Evolutionary conservation across 2,113 vertebrate genomes (phyloP).

Genomic region (Ailurus styani): DNA sequence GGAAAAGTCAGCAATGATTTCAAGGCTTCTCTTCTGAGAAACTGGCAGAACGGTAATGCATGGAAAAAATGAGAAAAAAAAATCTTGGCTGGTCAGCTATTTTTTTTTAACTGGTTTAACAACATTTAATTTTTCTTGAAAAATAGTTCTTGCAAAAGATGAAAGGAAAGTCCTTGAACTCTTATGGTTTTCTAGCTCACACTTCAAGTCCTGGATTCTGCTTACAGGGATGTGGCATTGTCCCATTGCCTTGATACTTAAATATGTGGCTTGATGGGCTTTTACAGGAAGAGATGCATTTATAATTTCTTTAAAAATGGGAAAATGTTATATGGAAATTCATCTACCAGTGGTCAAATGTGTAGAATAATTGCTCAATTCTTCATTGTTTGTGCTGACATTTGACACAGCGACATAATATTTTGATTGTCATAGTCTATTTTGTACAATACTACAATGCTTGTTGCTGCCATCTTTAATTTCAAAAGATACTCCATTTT

Average conservation of each 20-base stretch:
- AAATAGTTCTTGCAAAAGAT: conserved; percentile 14
- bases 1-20: conserved; percentile 28
- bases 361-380: not conserved
- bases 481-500: not conserved
- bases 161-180: not conserved
- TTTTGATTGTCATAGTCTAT: not conserved
- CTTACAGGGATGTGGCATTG: not conserved
- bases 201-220: not conserved
- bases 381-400: not conserved
- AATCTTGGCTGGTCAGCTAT: not conserved
- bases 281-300: not conserved
- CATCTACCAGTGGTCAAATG: not conserved
- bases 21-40: conserved; percentile 7
- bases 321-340: not conserved
- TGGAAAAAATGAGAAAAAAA: not conserved
- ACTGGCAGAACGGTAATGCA: not conserved
- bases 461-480: not conserved
- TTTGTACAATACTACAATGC: not conserved
- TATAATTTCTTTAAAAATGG: not conserved
- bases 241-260: not conserved
- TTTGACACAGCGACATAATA: not conserved
- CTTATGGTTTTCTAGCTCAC: not conserved
- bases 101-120: not conserved
- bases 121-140: conserved; percentile 24
- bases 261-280: not conserved